Conservation (phyloP, 2,113 vertebrate species). For the Megaptera novaeangliae region DNA sequence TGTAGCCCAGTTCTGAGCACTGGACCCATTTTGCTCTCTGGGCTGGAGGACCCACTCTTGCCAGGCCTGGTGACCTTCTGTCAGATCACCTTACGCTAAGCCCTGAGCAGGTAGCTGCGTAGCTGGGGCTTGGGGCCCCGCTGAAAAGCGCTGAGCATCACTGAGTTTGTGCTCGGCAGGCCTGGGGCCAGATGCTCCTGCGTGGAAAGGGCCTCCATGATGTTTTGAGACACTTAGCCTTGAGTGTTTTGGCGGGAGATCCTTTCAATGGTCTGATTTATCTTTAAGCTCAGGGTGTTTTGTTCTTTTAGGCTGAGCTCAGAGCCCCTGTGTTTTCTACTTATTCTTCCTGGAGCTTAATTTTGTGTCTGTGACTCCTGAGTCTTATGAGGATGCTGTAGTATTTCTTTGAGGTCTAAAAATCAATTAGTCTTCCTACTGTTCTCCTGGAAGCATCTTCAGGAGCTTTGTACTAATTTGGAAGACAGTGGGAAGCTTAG, state of each 20-base stretch:
- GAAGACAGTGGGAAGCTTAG: constrained; percentile 8
- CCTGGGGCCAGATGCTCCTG: not conserved
- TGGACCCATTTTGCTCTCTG: not conserved
- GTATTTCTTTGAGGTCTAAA: not conserved
- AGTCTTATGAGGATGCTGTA: not conserved
- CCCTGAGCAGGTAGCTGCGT: not conserved
- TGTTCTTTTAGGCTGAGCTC: not conserved
- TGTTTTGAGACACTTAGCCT: not conserved
- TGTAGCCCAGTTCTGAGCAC: not conserved
- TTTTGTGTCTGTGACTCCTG: not conserved
- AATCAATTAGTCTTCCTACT: not conserved
- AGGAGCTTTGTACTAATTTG: constrained; percentile 36
- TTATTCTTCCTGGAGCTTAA: not conserved
- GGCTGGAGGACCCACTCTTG: not conserved
- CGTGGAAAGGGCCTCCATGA: not conserved
- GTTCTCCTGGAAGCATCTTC: constrained; percentile 7
- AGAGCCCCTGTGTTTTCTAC: not conserved
- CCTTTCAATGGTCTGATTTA: not conserved
- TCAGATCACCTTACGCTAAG: not conserved
- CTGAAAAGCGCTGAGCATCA: not conserved
- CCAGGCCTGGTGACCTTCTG: not conserved
- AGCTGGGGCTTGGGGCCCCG: not conserved
- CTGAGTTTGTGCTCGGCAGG: accelerated
- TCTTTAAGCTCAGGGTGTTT: not conserved
- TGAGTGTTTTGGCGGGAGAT: not conserved